Conservation (phyloP, 2,797 vertebrate genomes). For the Centroberyx gerrardi region DNA sequence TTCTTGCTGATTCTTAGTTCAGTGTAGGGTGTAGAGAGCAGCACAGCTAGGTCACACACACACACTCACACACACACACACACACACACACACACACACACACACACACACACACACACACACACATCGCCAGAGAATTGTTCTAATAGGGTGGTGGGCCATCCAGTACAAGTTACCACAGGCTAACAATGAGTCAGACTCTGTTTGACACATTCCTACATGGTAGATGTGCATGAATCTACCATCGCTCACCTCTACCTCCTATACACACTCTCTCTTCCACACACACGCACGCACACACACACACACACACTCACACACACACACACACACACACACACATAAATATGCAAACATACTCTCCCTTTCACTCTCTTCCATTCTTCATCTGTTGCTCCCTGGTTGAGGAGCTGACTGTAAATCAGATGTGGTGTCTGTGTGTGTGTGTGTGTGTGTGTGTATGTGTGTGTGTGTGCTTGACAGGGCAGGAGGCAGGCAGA, state of each 20-base stretch:
- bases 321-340: background rate
- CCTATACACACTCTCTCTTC: background rate
- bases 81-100: background rate
- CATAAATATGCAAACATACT: background rate
- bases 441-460: background rate
- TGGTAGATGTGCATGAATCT: background rate
- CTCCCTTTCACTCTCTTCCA: background rate
- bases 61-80: background rate
- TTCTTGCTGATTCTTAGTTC: too few relatives aligned
- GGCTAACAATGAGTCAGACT: slow-evolving; percentile 14
- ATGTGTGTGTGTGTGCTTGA: background rate
- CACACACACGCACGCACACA: background rate
- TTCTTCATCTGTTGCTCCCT: too few relatives aligned
- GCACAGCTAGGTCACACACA: too few relatives aligned
- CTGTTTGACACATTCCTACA: slow-evolving; percentile 36
- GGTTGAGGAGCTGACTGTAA: too few relatives aligned
- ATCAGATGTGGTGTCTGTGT: too few relatives aligned
- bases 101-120: slow-evolving; percentile 2
- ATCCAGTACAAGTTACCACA: slow-evolving; percentile 39
- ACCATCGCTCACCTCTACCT: background rate
- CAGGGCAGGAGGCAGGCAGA: background rate
- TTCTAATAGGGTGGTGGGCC: background rate
- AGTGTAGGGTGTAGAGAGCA: too few relatives aligned
- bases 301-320: background rate
- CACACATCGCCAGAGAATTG: background rate